phyloP scores from a whole-genome alignment of 2,113 vertebrate genomes.

The Albula goreensis region DNA sequence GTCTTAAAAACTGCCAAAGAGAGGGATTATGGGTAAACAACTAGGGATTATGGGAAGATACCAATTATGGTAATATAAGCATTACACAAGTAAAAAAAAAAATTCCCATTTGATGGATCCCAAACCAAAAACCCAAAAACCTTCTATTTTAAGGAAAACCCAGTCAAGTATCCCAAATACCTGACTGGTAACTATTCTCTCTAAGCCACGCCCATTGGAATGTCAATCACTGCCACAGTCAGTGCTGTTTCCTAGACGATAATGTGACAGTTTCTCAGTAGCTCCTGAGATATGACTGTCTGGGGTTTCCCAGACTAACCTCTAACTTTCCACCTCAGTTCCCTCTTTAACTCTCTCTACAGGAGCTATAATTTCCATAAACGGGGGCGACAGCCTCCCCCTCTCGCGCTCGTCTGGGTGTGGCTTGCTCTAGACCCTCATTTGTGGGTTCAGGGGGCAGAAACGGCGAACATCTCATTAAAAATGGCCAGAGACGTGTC shows the following conservation, averaged over 20 bases:
- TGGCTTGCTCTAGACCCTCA: not conserved
- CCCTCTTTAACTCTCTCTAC: not conserved
- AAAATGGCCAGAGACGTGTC: not conserved
- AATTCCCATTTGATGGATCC: too few relatives aligned
- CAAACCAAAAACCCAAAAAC: not conserved
- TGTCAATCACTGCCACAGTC: too few relatives aligned
- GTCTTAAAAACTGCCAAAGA: not conserved
- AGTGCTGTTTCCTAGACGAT: too few relatives aligned
- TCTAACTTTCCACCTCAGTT: too few relatives aligned
- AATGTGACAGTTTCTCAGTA: too few relatives aligned
- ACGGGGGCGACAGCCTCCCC: not conserved
- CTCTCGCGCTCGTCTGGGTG: not conserved
- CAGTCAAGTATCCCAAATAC: not conserved
- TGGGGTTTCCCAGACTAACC: too few relatives aligned
- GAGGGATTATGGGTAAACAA: constrained; percentile 2
- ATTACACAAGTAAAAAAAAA: not conserved
- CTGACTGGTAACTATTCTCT: too few relatives aligned
- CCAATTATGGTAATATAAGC: not conserved
- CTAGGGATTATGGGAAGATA: not conserved
- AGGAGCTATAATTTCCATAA: not conserved
- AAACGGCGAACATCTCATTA: not conserved
- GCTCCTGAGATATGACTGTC: too few relatives aligned
- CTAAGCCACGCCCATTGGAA: too few relatives aligned
- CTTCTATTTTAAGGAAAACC: not conserved
- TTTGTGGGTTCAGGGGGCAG: not conserved